phyloP scores from a whole-genome alignment of 2,888 invertebrate species.

The Xanthorhoe spadicearia region DNA sequence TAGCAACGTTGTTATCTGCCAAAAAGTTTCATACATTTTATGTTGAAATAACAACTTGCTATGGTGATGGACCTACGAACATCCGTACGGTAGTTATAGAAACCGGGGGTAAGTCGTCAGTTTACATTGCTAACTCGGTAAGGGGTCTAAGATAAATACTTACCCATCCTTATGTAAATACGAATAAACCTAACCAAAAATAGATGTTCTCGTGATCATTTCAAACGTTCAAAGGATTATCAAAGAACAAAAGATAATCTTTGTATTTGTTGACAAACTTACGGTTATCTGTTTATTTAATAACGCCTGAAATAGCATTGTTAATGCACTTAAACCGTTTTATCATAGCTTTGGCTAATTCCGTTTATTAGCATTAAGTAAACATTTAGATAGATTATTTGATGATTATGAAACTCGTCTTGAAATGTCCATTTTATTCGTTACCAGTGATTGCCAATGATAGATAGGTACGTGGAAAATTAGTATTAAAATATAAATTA shows the following conservation, averaged over 20 bases:
- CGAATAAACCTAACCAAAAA: constrained; percentile 18
- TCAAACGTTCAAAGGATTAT: constrained; percentile 28
- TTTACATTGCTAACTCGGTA: no score
- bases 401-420: constrained; percentile 1
- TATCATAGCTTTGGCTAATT: constrained; percentile 1
- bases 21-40: no score
- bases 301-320: constrained; percentile 16
- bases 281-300: constrained; percentile 27
- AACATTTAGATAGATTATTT: constrained; percentile 5
- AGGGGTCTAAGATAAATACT: not conserved
- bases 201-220: constrained; percentile 26
- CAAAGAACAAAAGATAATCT: constrained; percentile 34
- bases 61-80: no score
- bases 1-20: no score
- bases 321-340: constrained; percentile 5
- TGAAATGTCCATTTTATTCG: not conserved
- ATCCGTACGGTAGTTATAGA: no score
- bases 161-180: not conserved
- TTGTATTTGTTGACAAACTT: constrained; percentile 34
- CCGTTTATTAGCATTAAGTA: not conserved
- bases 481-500: no score
- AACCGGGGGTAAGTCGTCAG: no score
- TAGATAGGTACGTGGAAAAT: no score
- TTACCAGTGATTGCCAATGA: no score
- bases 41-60: no score